Percentiles rank a stretch among this genome's conserved stretches.
These are phyloP conservation scores for Ptychoptera albimana DNA, from an alignment of 2,888 invertebrate genomes.

Conservation along the genomic window DNA sequence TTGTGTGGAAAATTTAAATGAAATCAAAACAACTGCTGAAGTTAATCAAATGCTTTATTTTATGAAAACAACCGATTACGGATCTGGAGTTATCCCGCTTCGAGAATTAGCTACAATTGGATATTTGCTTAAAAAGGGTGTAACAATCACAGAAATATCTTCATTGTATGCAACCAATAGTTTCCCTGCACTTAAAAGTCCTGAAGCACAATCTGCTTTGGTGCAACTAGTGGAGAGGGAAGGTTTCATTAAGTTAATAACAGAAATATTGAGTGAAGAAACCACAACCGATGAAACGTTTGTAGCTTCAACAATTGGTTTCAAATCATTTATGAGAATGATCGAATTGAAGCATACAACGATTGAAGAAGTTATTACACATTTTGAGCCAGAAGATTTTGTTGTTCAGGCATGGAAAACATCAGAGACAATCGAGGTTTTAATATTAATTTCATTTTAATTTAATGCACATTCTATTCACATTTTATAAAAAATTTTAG, in stretches of 20 bases:
- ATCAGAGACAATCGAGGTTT: constrained; percentile 30
- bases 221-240: constrained; percentile 72
- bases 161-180: constrained; percentile 61
- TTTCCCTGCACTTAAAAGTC: constrained; percentile 62
- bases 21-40: constrained; percentile 47
- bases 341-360: constrained; percentile 63
- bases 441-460: too few relatives aligned
- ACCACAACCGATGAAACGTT: constrained; percentile 59
- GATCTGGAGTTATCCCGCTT: constrained; percentile 61
- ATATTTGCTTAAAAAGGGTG: constrained; percentile 57
- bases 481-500: too few relatives aligned
- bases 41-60: constrained; percentile 59
- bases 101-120: constrained; percentile 72
- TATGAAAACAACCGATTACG: constrained; percentile 62
- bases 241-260: constrained; percentile 64
- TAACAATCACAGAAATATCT: constrained; percentile 59
- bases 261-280: constrained; percentile 68
- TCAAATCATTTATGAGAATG: constrained; percentile 74
- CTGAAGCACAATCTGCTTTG: constrained; percentile 70
- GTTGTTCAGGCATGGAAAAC: constrained; percentile 64
- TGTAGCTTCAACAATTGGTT: constrained; percentile 65
- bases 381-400: constrained; percentile 72
- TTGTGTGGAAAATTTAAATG: constrained; percentile 34
- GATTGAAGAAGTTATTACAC: constrained; percentile 69
- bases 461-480: too few relatives aligned